A percentile compares a stretch with the other conserved stretches of the same genome.
Conservation (phyloP, 2,888 invertebrate genomes). For the Epinotia brunnichana region DNA sequence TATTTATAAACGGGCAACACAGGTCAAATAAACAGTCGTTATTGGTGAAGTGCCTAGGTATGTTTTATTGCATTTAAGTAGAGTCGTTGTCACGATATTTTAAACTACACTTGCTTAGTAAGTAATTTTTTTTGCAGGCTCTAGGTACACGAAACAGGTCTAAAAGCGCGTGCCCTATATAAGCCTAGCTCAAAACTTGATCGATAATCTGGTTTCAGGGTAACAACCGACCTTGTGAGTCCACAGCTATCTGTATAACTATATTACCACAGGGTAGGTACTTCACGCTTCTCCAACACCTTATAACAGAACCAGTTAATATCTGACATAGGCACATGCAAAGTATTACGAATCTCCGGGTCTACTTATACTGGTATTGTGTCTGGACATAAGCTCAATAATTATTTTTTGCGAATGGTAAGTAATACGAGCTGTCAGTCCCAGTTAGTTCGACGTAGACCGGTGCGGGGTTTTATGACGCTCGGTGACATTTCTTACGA, state of each 20-base stretch:
- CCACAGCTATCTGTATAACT: constrained; percentile 11
- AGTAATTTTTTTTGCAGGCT: neutral
- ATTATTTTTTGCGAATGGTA: neutral
- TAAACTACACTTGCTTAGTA: too few species aligned
- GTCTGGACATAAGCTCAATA: neutral
- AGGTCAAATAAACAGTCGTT: too few species aligned
- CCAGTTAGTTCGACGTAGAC: neutral
- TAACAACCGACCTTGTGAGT: constrained; percentile 34
- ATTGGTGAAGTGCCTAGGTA: too few species aligned
- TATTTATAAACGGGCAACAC: too few species aligned
- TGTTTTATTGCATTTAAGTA: too few species aligned
- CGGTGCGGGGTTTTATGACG: constrained; percentile 12
- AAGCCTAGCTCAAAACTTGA: constrained; percentile 29
- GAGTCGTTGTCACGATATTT: neutral
- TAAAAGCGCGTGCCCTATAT: constrained; percentile 26
- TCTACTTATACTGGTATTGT: neutral
- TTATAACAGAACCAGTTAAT: neutral
- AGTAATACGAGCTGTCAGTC: constrained; percentile 9
- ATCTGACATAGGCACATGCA: neutral
- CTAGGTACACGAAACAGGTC: constrained; percentile 12
- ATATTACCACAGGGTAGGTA: constrained; percentile 3
- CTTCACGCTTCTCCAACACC: neutral
- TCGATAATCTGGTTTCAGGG: constrained; percentile 27
- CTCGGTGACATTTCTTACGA: neutral
- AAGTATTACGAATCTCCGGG: too few species aligned